phyloP scores from a whole-genome alignment of 2,797 vertebrate species.

The Tokudaia tokunoshimensis region DNA sequence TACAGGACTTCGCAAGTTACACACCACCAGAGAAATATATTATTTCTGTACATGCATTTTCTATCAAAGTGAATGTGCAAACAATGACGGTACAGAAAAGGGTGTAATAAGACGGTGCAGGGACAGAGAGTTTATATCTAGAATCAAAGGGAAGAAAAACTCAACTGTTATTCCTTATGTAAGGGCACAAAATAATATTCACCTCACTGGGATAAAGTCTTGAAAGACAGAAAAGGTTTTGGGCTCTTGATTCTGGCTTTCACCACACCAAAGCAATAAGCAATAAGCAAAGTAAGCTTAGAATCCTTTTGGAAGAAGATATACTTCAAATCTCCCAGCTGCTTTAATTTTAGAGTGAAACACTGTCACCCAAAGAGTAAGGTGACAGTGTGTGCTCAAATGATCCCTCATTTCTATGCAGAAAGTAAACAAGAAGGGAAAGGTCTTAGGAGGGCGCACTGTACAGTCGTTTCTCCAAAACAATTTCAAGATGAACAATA shows the following conservation, averaged over 20 bases:
- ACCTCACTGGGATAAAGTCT: neutral
- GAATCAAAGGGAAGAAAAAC: neutral
- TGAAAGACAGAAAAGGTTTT: neutral
- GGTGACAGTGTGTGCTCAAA: neutral
- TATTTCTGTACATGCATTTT: neutral
- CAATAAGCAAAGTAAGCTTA: neutral
- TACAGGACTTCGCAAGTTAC: neutral
- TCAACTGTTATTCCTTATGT: neutral
- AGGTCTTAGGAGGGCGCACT: neutral
- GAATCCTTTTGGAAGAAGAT: neutral
- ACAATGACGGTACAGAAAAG: neutral
- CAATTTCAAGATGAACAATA: conserved; percentile 6
- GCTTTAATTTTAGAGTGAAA: conserved; percentile 24
- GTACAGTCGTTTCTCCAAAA: neutral
- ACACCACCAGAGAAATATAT: neutral
- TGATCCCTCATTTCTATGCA: neutral
- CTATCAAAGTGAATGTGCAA: neutral
- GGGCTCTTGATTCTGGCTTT: neutral
- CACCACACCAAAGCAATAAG: neutral
- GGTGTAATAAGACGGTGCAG: neutral
- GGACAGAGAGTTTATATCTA: neutral
- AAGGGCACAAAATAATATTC: neutral
- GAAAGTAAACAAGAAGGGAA: neutral
- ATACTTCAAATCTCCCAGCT: neutral
- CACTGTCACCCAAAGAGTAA: neutral